Evolutionary conservation across 2,113 vertebrate species (phyloP).

Genomic region (Chaenocephalus aceratus): DNA sequence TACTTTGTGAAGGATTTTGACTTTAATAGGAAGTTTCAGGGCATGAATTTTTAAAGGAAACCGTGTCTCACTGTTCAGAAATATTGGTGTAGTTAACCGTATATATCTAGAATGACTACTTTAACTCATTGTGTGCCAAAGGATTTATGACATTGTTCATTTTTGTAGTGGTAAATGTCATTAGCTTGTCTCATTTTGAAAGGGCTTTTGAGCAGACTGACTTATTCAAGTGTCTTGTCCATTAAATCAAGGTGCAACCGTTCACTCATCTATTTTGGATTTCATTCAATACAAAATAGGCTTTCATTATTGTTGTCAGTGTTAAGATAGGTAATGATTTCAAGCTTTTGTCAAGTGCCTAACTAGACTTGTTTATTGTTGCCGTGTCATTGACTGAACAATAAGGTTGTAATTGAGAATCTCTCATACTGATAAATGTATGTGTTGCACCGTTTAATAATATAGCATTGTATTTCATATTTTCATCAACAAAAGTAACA

Average conservation of each 20-base stretch:
- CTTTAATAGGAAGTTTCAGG: conserved; percentile 63
- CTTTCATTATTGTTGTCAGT: conserved; percentile 49
- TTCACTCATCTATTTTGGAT: conserved; percentile 34
- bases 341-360: conserved; percentile 81
- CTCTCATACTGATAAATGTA: conserved; percentile 42
- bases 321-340: conserved; percentile 49
- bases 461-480: conserved; percentile 48
- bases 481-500: conserved; percentile 1
- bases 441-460: conserved; percentile 45
- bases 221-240: conserved; percentile 28
- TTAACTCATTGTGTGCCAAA: conserved; percentile 67
- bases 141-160: conserved; percentile 68
- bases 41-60: conserved; percentile 29
- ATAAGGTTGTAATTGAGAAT: conserved; percentile 66
- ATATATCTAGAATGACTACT: conserved; percentile 72
- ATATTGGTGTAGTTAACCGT: conserved; percentile 46
- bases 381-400: conserved; percentile 59
- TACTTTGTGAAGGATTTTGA: conserved; percentile 74
- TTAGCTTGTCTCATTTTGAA: conserved; percentile 49
- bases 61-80: conserved; percentile 49
- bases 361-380: conserved; percentile 45
- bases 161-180: conserved; percentile 60
- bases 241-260: conserved; percentile 27
- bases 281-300: conserved; percentile 22
- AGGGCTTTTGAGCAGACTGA: conserved; percentile 45